phyloP scores from a whole-genome alignment of 2,797 vertebrate genomes.

The Philypnodon macrostomus region DNA sequence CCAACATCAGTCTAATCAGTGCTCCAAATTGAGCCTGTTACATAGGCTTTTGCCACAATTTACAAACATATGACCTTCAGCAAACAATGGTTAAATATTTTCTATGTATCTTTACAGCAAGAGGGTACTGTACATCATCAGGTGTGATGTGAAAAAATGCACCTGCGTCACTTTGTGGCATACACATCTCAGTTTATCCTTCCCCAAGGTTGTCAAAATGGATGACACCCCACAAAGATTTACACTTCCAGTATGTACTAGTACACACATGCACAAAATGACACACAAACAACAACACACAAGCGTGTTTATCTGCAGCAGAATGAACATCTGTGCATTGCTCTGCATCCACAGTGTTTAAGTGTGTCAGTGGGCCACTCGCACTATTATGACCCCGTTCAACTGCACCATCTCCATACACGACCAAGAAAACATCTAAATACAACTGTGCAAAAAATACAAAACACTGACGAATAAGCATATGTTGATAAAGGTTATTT shows the following conservation, averaged over 20 bases:
- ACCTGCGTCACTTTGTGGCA: neutral
- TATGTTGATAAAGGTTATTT: neutral
- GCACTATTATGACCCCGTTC: conserved; percentile 12
- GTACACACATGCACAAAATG: neutral
- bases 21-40: conserved; percentile 42
- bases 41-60: conserved; percentile 12
- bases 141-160: neutral
- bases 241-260: neutral
- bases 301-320: conserved; percentile 14
- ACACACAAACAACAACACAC: neutral
- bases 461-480: too few relatives aligned
- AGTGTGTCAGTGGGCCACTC: conserved; percentile 67
- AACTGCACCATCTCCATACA: conserved; percentile 12
- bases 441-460: neutral
- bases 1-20: conserved; percentile 28
- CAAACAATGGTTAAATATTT: too few relatives aligned
- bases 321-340: conserved; percentile 12
- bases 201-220: conserved; percentile 19
- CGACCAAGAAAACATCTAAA: neutral
- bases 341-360: conserved; percentile 19
- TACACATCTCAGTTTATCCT: conserved; percentile 4
- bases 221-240: conserved; percentile 18
- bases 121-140: neutral
- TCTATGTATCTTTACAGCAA: too few relatives aligned
- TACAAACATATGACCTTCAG: conserved; percentile 37